Evolutionary conservation across 2,113 vertebrate genomes (phyloP), one percentile per base, ranked within the genome.

Genomic region (Monopterus albus): DNA sequence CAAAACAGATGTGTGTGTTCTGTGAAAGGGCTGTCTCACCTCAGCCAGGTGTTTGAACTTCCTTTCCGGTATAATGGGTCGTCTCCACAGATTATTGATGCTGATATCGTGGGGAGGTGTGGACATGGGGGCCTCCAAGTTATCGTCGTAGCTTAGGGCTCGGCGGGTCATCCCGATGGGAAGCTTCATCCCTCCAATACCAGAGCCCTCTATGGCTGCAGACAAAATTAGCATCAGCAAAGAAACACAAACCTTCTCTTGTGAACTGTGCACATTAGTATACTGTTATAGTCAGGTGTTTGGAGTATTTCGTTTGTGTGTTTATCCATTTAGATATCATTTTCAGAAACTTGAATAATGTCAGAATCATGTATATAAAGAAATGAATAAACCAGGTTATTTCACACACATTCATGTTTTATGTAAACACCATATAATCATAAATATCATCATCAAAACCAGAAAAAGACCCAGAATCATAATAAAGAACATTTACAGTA

Each of bases 111-210:
- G 88, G 5, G 97, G 96, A 13, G 96, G 96, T 36, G 96, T 96
- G 35, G 97, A 96, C 94, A 98, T 98, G 78, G 97, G 96, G 0
- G 95, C 91, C 63, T 98, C 96, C 66, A 99, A 88, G 72, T 94
- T 96, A 62, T 99, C 97, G 7, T 99, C 97, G 61, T 99, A 99
- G 93, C 96, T 99, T 91, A 99, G 91, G 64, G 96, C 95, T 50
- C 97, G 91, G 2, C 97, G 96, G 15, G 92, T 92, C 91, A 98
- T 95, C n/a, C 95, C 95, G 5, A 96, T 46, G 2, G 97, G 96
- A 69, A 98, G 92, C 74, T 94, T 96, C 96, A 99, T 95, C 85
- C 94, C 95, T 17, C 88, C 95, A 71, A 97, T 89, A 46, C 90
- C 91, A 0, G 91, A 79, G 3, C 86, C 90, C 59, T 93, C 92